Evolutionary conservation across 2,113 vertebrate species (phyloP).

Genomic region (Gymnorhina tibicen): DNA sequence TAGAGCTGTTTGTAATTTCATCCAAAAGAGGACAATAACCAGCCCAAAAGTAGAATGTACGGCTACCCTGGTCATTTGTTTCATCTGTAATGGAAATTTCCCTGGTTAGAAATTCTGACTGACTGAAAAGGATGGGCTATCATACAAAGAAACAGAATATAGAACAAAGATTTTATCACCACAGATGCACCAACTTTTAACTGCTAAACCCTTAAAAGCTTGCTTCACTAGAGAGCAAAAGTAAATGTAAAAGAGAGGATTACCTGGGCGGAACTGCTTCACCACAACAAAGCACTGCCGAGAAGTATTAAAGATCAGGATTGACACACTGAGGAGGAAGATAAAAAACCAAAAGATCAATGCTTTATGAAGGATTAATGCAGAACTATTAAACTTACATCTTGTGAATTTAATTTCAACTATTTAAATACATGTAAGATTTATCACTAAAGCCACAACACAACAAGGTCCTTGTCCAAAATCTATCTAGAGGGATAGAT

Average conservation of each 20-base stretch:
- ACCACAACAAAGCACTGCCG: slow-evolving; percentile 89
- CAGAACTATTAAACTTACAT: background rate
- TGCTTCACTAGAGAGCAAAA: slow-evolving; percentile 35
- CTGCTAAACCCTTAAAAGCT: slow-evolving; percentile 37
- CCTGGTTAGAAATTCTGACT: slow-evolving; percentile 17
- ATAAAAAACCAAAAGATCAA: slow-evolving; percentile 20
- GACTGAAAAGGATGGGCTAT: background rate
- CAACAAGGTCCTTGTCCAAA: background rate
- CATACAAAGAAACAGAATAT: slow-evolving; percentile 16
- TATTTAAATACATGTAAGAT: background rate
- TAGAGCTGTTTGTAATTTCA: background rate
- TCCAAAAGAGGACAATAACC: background rate
- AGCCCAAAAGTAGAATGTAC: background rate
- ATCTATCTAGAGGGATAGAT: background rate
- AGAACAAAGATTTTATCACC: slow-evolving; percentile 47
- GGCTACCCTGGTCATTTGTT: background rate
- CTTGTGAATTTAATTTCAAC: background rate
- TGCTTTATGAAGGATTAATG: slow-evolving; percentile 5
- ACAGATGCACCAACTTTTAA: slow-evolving; percentile 46
- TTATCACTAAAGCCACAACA: background rate
- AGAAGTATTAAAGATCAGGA: slow-evolving; percentile 89
- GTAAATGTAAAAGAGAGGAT: slow-evolving; percentile 38
- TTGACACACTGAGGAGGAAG: slow-evolving; percentile 78
- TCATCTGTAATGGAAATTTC: slow-evolving; percentile 33
- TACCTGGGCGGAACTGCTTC: slow-evolving; percentile 95